Evolutionary conservation across 92 coral and sea anemone species (phyloP), one percentile per base, ranked within the genome.

Genomic region (Paramuricea clavata): DNA sequence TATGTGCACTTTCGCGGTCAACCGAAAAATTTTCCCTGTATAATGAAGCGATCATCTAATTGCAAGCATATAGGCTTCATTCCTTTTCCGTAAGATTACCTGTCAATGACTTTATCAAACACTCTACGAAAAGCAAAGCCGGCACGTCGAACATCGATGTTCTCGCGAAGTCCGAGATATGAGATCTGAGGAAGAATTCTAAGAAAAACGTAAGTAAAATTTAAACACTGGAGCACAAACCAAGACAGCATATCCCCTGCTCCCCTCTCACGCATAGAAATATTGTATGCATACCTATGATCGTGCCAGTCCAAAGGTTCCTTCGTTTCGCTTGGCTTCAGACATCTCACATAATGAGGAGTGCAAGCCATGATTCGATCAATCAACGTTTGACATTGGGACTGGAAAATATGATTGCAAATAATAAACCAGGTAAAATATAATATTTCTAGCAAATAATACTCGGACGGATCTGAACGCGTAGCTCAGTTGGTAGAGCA

Each of bases 301-400:
- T 94, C 88, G 31, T 94, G 95, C 98, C 98, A 95, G 84, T 95
- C 97, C 26, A 94, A 75, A 13, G 98, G 92, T 26, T 34, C 83
- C 83, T 95, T 95, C 25, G 94, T 89, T 64, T 95, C 98, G 25
- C 92, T 72, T 12, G 98, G 97, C 50, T 95, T 95, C 81, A 95
- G 86, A 75, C 98, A 95, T 47, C 98, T 92, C 49, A 95, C 94
- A 42, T 95, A 95, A 73, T 95, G 98, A 6, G 98, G 98, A 7
- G 98, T 95, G 47, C 98, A 95, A 17, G 87, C 81, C 91, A 93
- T 88, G 13, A 95, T 92, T 86, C 93, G 94, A 50, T 71, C 76
- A 2, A 95, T 92, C 79, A 95, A 88, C 2, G 95, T 95, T 25
- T 89, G 92, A 42, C 97, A 92, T 81, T 95, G 98, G 2, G 88